Percentiles rank a stretch among this genome's conserved stretches.
phyloP scores from a whole-genome alignment of 2,113 vertebrate genomes.

The Urocynchramus pylzowi region DNA sequence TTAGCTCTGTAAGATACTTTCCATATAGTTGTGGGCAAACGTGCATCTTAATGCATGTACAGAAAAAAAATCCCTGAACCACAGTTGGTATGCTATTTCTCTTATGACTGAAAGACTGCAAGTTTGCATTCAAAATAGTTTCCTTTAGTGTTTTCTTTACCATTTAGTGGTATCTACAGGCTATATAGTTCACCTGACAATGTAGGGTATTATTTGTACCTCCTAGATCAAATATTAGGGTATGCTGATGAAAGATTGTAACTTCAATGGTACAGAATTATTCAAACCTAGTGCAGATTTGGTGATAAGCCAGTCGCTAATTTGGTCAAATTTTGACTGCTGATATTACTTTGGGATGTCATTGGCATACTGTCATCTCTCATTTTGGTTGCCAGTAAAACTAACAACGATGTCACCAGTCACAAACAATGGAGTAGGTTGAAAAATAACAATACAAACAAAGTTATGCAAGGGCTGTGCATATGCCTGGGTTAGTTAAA shows the following conservation, averaged over 20 bases:
- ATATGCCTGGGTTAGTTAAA: not conserved
- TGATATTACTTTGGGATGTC: not conserved
- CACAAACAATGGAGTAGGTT: not conserved
- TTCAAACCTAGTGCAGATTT: not conserved
- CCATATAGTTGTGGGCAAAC: not conserved
- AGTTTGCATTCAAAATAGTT: constrained; percentile 42
- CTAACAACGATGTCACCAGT: not conserved
- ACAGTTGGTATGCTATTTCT: constrained; percentile 67
- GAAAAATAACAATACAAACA: not conserved
- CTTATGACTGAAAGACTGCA: constrained; percentile 58
- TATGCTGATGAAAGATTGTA: not conserved
- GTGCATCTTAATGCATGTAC: not conserved
- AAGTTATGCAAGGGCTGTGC: not conserved
- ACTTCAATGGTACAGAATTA: not conserved
- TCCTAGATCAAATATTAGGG: not conserved
- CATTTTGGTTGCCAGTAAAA: not conserved
- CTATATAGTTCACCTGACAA: not conserved
- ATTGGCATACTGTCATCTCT: not conserved
- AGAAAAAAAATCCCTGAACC: constrained; percentile 68
- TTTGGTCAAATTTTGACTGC: not conserved
- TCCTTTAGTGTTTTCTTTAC: constrained; percentile 56
- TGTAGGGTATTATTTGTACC: not conserved
- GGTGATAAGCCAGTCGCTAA: not conserved
- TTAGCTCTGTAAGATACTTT: not conserved
- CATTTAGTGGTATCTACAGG: constrained; percentile 12